Conservation (phyloP, 2,113 vertebrate genomes). For the Paramisgurnus dabryanus region DNA sequence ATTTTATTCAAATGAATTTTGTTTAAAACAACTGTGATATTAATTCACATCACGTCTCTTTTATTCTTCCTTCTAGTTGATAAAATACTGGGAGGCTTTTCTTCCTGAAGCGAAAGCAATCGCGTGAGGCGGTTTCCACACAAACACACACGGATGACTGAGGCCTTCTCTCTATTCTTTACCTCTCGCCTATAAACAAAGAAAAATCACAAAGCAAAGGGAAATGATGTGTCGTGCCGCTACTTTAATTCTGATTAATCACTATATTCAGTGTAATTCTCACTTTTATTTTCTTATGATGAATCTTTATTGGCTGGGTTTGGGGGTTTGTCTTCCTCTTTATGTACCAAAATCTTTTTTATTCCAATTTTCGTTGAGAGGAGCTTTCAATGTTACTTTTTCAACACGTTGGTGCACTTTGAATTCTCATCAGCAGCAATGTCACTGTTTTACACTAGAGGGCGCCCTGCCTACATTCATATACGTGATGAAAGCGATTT, state of each 20-base stretch:
- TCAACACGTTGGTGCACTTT: not conserved
- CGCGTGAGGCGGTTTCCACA: slow-evolving; percentile 76
- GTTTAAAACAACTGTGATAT: not conserved
- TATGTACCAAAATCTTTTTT: not conserved
- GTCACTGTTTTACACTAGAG: slow-evolving; percentile 45
- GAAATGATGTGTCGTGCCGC: slow-evolving; percentile 48
- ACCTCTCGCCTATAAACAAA: slow-evolving; percentile 83
- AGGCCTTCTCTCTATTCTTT: slow-evolving; percentile 81
- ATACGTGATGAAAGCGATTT: not conserved
- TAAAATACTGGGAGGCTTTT: slow-evolving; percentile 98
- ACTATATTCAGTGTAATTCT: slow-evolving; percentile 86
- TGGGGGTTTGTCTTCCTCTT: slow-evolving; percentile 28
- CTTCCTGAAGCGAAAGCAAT: slow-evolving; percentile 98
- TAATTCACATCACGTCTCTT: not conserved
- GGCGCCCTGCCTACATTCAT: not conserved
- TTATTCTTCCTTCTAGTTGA: slow-evolving; percentile 77
- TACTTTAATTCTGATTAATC: slow-evolving; percentile 71
- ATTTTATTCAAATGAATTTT: not conserved
- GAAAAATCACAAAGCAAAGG: slow-evolving; percentile 65
- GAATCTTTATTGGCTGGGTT: slow-evolving; percentile 24
- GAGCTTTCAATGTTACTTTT: slow-evolving; percentile 27
- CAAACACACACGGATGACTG: slow-evolving; percentile 53
- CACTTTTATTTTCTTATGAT: slow-evolving; percentile 92
- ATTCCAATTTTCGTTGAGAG: not conserved
- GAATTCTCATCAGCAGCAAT: slow-evolving; percentile 26